These are phyloP conservation scores for Rhizoglyphus robini DNA, from an alignment of 1,140 invertebrate genomes.

Conservation along the genomic window DNA sequence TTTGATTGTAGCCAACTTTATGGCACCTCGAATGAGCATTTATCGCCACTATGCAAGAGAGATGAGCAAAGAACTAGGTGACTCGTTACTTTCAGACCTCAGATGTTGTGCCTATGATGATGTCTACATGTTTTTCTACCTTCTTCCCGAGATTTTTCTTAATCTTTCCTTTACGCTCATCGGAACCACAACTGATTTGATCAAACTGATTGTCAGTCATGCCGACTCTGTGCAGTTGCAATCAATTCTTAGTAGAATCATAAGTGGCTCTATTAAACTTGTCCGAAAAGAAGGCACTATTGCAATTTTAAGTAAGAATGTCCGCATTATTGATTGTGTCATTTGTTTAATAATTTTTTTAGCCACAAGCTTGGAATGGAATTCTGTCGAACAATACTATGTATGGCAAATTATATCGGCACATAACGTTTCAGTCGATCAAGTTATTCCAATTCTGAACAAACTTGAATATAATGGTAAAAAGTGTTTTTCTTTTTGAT, in stretches of 20 bases:
- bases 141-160: conserved; percentile 74
- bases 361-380: conserved; percentile 76
- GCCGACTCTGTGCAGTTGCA: conserved; percentile 72
- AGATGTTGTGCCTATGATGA: conserved; percentile 65
- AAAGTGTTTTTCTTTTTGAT: conserved; percentile 9
- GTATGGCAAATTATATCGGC: conserved; percentile 87
- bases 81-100: conserved; percentile 26
- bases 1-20: conserved; percentile 50
- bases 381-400: conserved; percentile 90
- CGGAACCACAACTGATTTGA: conserved; percentile 59
- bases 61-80: conserved; percentile 24
- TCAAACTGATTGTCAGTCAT: conserved; percentile 71
- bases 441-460: conserved; percentile 72
- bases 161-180: conserved; percentile 68
- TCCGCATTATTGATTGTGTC: conserved; percentile 22
- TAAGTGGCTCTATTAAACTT: conserved; percentile 59
- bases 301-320: conserved; percentile 40
- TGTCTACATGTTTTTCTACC: conserved; percentile 67
- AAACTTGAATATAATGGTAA: conserved; percentile 57
- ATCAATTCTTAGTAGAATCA: conserved; percentile 70
- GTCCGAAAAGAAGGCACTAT: conserved; percentile 40
- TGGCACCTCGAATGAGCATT: conserved; percentile 24
- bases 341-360: conserved; percentile 34
- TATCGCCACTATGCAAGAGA: conserved; percentile 27
- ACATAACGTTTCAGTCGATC: conserved; percentile 77